phyloP scores from a whole-genome alignment of 2,113 vertebrate species.

The Haemorhous mexicanus region DNA sequence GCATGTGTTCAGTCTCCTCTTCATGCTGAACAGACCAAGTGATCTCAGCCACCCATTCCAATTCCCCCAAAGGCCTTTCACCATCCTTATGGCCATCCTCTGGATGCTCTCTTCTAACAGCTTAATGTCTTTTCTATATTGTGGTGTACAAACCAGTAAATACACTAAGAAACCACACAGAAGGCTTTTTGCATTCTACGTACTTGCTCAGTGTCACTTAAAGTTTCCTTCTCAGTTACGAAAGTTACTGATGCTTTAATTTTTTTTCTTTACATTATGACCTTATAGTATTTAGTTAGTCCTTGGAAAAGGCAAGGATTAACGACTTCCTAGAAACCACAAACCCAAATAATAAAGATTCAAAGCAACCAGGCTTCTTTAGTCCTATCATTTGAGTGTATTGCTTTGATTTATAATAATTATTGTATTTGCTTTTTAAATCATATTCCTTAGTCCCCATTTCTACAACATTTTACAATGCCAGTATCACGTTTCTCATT shows the following conservation, averaged over 20 bases:
- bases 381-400: background rate
- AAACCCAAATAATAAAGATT: background rate
- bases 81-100: background rate
- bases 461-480: background rate
- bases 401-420: background rate
- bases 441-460: background rate
- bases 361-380: background rate
- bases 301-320: background rate
- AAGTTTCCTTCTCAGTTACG: background rate
- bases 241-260: background rate
- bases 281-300: background rate
- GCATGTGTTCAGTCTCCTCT: background rate
- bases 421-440: background rate
- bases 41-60: no score
- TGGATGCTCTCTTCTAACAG: background rate
- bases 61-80: background rate
- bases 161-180: background rate
- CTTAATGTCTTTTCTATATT: background rate
- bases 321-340: background rate
- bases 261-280: background rate
- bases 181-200: background rate
- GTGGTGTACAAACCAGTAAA: background rate
- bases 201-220: background rate
- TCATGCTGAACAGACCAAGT: background rate
- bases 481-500: background rate